phyloP scores from a whole-genome alignment of 2,888 invertebrate species.

The Plebejus melissa region DNA sequence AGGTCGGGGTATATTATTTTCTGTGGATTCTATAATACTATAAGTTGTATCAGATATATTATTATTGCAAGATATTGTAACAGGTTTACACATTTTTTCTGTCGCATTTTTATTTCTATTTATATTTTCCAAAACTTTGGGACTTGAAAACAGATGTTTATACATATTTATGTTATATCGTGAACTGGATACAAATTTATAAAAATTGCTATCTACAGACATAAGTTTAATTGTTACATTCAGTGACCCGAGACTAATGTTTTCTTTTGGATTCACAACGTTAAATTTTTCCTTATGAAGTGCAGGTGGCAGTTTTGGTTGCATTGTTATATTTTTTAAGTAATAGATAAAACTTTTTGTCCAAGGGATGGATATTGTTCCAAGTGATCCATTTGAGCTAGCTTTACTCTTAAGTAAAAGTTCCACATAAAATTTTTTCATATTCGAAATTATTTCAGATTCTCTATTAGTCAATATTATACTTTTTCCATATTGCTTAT shows the following conservation, averaged over 20 bases:
- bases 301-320: conserved; percentile 39
- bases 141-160: conserved; percentile 48
- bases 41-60: background rate
- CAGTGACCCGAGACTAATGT: background rate
- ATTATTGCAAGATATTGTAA: background rate
- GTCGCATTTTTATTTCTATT: background rate
- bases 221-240: conserved; percentile 6
- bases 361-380: conserved; percentile 56
- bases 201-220: background rate
- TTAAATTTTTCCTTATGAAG: conserved; percentile 45
- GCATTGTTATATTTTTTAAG: conserved; percentile 43
- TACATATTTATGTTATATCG: conserved; percentile 47
- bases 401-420: conserved; percentile 50
- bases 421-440: conserved; percentile 56
- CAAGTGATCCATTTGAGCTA: conserved; percentile 45
- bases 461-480: conserved; percentile 46
- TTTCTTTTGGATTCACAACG: conserved; percentile 48
- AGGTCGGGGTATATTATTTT: background rate
- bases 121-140: background rate
- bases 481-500: conserved; percentile 43
- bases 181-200: conserved; percentile 11
- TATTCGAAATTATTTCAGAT: conserved; percentile 47
- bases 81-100: background rate
- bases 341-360: conserved; percentile 48
- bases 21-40: background rate